Percentiles rank a stretch among this genome's conserved stretches.
phyloP scores from a whole-genome alignment of 2,113 vertebrate genomes.

The Leuciscus idus region DNA sequence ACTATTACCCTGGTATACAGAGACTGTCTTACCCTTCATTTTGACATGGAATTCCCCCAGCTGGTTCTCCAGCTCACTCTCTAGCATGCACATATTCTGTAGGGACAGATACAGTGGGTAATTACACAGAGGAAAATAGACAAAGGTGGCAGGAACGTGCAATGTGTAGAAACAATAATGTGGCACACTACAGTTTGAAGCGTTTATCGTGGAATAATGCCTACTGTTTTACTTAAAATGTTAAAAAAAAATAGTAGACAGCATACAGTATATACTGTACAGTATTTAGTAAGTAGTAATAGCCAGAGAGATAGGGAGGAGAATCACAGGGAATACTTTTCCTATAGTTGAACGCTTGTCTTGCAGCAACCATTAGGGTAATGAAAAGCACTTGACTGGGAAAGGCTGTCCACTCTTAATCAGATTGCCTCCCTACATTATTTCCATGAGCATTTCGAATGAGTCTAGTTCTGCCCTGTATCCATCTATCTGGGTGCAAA shows the following conservation, averaged over 20 bases:
- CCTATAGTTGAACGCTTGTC: background rate
- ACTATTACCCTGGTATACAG: background rate
- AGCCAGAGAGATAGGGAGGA: background rate
- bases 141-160: background rate
- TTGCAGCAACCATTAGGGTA: background rate
- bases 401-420: constrained; percentile 4
- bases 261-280: background rate
- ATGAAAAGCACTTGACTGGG: constrained; percentile 31
- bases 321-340: background rate
- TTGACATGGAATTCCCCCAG: constrained; percentile 95
- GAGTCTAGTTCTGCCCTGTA: background rate
- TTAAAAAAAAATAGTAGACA: background rate
- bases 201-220: background rate
- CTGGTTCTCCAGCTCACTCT: constrained; percentile 92
- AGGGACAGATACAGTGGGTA: constrained; percentile 5
- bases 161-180: background rate
- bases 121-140: constrained; percentile 5
- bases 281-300: background rate
- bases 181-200: background rate
- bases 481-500: background rate
- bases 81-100: constrained; percentile 94
- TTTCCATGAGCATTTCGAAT: constrained; percentile 29
- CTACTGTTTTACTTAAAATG: background rate
- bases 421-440: constrained; percentile 31
- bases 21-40: constrained; percentile 88